Evolutionary conservation across 2,888 invertebrate species (phyloP).

Genomic region (Orthonevra nobilis): DNA sequence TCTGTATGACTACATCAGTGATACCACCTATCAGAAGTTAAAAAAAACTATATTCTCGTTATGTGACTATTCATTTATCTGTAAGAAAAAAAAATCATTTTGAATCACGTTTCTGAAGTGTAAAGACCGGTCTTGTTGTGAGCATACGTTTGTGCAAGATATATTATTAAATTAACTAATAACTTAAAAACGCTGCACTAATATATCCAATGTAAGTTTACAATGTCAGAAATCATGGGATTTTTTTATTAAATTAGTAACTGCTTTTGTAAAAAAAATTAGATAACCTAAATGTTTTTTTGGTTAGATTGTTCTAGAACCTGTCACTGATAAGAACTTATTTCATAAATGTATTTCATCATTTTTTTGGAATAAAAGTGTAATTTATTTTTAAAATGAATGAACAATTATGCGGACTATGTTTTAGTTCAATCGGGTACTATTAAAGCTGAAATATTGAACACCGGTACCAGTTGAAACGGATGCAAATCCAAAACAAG

Average conservation of each 20-base stretch:
- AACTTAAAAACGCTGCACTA: slow-evolving; percentile 29
- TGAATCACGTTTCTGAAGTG: slow-evolving; percentile 54
- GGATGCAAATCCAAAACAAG: too few species aligned
- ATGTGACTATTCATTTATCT: too few species aligned
- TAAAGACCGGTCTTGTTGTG: slow-evolving; percentile 49
- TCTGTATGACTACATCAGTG: slow-evolving; percentile 3
- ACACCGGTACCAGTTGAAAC: too few species aligned
- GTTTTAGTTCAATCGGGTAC: too few species aligned
- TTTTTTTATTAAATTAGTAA: too few species aligned
- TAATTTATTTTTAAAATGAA: too few species aligned
- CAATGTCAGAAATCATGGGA: too few species aligned
- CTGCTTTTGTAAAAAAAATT: background rate
- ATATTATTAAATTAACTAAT: too few species aligned
- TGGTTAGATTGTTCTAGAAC: slow-evolving; percentile 50
- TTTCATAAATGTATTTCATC: background rate
- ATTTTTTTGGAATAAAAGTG: background rate
- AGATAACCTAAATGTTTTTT: slow-evolving; percentile 45
- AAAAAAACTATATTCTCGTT: too few species aligned
- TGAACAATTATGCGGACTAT: too few species aligned
- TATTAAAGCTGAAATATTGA: too few species aligned
- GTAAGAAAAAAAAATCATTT: slow-evolving; percentile 57
- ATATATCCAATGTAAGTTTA: slow-evolving; percentile 39
- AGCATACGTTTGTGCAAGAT: slow-evolving; percentile 24
- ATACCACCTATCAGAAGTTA: slow-evolving; percentile 10
- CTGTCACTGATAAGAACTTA: slow-evolving; percentile 43